A percentile compares a stretch with the other conserved stretches of the same genome.
phyloP scores from a whole-genome alignment of 2,888 invertebrate genomes.

The Agapostemon virescens region DNA sequence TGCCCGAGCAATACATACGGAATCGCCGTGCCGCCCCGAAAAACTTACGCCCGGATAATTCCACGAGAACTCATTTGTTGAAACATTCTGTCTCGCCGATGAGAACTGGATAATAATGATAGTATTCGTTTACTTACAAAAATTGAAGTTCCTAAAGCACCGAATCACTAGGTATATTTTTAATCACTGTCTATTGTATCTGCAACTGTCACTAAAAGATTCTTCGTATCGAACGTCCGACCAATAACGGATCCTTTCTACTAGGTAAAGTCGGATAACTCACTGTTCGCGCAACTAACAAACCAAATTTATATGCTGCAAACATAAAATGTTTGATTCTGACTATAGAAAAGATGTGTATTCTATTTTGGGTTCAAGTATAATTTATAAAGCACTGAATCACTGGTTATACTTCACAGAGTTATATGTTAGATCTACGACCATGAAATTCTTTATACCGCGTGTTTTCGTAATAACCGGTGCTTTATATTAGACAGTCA shows the following conservation, averaged over 20 bases:
- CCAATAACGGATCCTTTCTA: not conserved
- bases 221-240: not conserved
- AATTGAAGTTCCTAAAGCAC: not conserved
- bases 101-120: no score
- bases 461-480: not conserved
- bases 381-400: not conserved
- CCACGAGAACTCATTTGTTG: not conserved
- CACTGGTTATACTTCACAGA: not conserved
- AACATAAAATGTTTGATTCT: not conserved
- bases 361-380: not conserved
- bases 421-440: not conserved
- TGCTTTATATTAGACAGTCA: not conserved
- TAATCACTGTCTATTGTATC: not conserved
- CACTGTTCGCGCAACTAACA: not conserved
- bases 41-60: not conserved
- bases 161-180: not conserved
- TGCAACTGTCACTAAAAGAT: not conserved
- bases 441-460: not conserved
- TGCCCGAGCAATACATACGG: conserved; percentile 13
- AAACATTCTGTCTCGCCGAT: not conserved
- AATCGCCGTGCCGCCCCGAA: not conserved
- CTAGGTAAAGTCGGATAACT: not conserved
- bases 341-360: not conserved
- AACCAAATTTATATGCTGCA: not conserved
- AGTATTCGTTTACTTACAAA: not conserved